phyloP scores from a whole-genome alignment of 2,113 vertebrate genomes.

The Benitochromis conjunctus region DNA sequence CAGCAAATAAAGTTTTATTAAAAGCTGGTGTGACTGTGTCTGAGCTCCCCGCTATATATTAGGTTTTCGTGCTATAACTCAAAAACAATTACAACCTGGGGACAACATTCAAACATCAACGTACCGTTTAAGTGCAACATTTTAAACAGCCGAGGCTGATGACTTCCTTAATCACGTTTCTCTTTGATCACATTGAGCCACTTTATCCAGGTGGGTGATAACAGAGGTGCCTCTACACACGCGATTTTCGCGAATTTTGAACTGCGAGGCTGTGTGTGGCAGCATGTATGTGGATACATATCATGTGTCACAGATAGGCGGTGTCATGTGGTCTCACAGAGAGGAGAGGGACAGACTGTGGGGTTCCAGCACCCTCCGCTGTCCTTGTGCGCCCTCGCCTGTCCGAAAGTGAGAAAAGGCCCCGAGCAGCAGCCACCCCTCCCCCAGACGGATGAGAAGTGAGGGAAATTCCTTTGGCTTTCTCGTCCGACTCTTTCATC shows the following conservation, averaged over 20 bases:
- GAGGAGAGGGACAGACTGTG: not conserved
- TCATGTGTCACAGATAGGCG: not conserved
- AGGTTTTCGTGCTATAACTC: not conserved
- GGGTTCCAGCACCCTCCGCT: constrained; percentile 55
- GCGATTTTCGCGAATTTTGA: not conserved
- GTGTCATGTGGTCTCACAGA: constrained; percentile 16
- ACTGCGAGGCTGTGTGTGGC: not conserved
- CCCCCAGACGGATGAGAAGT: constrained; percentile 21
- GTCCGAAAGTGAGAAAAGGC: constrained; percentile 58
- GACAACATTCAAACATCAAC: not conserved
- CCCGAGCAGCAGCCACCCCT: not conserved
- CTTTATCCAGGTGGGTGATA: not conserved
- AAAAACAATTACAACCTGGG: not conserved
- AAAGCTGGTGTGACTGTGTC: not conserved
- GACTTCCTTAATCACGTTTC: not conserved
- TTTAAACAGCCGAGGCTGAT: not conserved
- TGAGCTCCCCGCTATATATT: not conserved
- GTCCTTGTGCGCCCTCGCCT: constrained; percentile 80
- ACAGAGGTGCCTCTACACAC: not conserved
- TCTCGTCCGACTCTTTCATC: constrained; percentile 46
- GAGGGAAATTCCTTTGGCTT: constrained; percentile 67
- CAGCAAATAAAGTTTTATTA: not conserved
- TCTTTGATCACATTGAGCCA: not conserved
- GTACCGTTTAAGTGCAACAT: not conserved
- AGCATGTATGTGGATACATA: not conserved